These are phyloP conservation scores for Temnothorax longispinosus DNA, from an alignment of 1,140 invertebrate species.

Conservation along the genomic window DNA sequence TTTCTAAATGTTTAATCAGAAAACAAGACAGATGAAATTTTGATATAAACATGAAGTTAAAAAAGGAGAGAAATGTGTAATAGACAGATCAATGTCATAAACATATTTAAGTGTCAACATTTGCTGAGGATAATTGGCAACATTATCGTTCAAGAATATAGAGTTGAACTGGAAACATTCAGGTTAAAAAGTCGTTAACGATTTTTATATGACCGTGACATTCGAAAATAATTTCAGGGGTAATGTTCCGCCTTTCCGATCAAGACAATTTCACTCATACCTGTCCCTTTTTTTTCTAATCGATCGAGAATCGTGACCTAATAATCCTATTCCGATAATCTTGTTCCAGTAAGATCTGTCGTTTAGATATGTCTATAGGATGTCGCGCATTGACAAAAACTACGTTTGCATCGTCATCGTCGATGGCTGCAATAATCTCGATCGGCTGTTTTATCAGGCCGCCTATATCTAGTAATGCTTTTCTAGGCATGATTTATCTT, in stretches of 20 bases:
- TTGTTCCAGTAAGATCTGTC: background rate
- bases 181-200: conserved; percentile 16
- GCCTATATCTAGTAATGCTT: background rate
- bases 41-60: background rate
- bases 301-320: conserved; percentile 31
- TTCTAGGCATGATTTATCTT: background rate
- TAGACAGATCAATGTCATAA: background rate
- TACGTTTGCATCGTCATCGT: background rate
- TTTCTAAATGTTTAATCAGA: background rate
- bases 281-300: conserved; percentile 27
- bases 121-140: conserved; percentile 3
- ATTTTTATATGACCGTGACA: conserved; percentile 41
- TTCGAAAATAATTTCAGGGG: conserved; percentile 30
- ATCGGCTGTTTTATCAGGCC: background rate
- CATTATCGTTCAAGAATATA: background rate
- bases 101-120: background rate
- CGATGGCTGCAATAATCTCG: background rate
- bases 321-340: conserved; percentile 5
- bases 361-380: background rate
- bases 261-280: conserved; percentile 8
- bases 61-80: background rate
- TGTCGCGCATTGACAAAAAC: background rate
- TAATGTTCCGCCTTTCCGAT: conserved; percentile 8
- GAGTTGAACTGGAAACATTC: background rate
- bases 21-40: background rate